phyloP scores from a whole-genome alignment of 2,888 invertebrate genomes.

The Stramonita haemastoma region DNA sequence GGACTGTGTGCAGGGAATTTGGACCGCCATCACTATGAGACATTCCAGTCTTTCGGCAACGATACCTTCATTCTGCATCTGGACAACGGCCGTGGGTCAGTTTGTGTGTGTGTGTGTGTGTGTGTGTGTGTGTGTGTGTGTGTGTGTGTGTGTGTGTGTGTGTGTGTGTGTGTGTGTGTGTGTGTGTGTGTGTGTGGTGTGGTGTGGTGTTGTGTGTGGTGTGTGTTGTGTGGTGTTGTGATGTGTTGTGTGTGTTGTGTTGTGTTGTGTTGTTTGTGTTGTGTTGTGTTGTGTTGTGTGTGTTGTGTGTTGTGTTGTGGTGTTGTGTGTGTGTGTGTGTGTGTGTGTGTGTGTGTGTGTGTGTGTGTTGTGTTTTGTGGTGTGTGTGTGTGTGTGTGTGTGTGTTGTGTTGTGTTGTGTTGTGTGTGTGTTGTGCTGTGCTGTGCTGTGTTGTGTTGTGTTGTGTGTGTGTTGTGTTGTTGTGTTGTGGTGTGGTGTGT shows the following conservation, averaged over 20 bases:
- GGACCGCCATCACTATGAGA: slow-evolving; percentile 10
- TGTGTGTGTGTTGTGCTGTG: too few relatives aligned
- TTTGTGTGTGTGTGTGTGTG: background rate
- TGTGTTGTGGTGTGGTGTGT: too few relatives aligned
- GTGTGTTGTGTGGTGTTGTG: background rate
- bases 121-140: slow-evolving; percentile 13
- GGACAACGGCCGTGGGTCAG: slow-evolving; percentile 15
- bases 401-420: too few relatives aligned
- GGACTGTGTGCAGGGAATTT: background rate
- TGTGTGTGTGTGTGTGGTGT: slow-evolving; percentile 3
- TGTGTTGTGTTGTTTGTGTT: too few relatives aligned
- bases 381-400: too few relatives aligned
- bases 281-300: slow-evolving; percentile 1
- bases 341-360: background rate
- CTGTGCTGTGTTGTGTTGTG: too few relatives aligned
- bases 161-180: background rate
- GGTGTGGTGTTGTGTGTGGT: background rate
- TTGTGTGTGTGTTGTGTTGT: too few relatives aligned
- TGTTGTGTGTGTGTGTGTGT: background rate
- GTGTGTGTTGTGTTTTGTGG: too few relatives aligned
- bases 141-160: slow-evolving; percentile 3
- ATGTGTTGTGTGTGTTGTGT: background rate
- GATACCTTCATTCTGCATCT: background rate
- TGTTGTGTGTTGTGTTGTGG: background rate
- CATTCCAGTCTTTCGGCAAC: background rate